Base-by-base conservation (phyloP, 2,113 vertebrate species). In the Lepisosteus oculatus region DNA sequence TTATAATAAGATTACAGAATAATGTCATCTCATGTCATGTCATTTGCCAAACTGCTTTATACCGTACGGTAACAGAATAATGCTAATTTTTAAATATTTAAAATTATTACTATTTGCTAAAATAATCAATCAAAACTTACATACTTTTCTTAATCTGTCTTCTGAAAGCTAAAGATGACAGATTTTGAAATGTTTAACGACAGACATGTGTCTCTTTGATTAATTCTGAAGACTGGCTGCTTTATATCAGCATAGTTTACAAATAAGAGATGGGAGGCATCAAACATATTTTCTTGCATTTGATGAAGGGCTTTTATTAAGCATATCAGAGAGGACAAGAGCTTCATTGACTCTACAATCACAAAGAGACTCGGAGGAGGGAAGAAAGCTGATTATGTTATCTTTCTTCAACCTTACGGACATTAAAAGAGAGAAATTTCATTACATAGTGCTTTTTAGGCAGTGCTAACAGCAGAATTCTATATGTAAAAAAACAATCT, bases 401-500 rank as follows among this genome's bases (percentile, higher is more conserved):
- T 57, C 68, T 70, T 43, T 74, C 68, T 55, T 59, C 62, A 41
- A 57, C 73, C 55, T 70, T 62, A 64, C 61, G 42, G 55, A 69
- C 54, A 74, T 69, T 74, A 72, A 72, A 65, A 63, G 51, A 65
- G 43, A 74, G 43, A 51, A 56, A 74, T 70, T 29, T n/a, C n/a
- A 70, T 74, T 70, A 56, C 43, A 44, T 69, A 54, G 44, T 47
- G 68, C 61, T 70, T 70, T 70, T 15, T 43, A 65, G 56, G 57
- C 55, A 65, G 55, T 57, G 17, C 67, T 74, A 70, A 63, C 61
- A 74, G 55, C 67, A 70, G 55, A 55, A 69, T 74, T 65, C 73
- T 70, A 65, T 74, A 70, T 70, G 73, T 61, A 65, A 74, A 64
- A 70, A 74, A 41, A 43, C 84, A 84, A 79, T 74, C 78, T 82